A percentile compares a stretch with the other conserved stretches of the same genome.
Evolutionary conservation across 1,140 invertebrate species (phyloP).

Genomic region (Lycorma delicatula): DNA sequence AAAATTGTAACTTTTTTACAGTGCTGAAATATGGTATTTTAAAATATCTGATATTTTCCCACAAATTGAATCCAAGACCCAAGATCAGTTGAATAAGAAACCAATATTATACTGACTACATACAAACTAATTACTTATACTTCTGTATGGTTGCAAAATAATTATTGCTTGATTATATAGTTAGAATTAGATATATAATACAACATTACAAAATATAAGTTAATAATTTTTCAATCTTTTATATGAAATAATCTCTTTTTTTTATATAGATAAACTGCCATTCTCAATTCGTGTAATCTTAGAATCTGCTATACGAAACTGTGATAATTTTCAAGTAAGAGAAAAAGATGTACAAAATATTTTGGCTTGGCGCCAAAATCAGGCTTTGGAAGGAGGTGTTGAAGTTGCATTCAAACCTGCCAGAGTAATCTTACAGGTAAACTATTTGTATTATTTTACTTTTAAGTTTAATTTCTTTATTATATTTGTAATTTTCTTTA

Average conservation of each 20-base stretch:
- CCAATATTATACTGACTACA: no score
- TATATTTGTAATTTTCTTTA: not conserved
- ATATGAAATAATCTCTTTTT: not conserved
- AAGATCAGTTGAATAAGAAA: no score
- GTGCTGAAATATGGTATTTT: no score
- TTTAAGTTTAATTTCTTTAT: no score
- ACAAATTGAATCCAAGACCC: no score
- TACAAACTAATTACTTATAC: no score
- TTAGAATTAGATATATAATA: not conserved
- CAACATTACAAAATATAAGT: not conserved
- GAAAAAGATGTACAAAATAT: constrained; percentile 84
- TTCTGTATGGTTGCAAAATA: not conserved
- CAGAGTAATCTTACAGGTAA: constrained; percentile 87
- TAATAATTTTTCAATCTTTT: not conserved
- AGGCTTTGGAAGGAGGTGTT: constrained; percentile 57
- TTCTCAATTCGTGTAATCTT: constrained; percentile 88
- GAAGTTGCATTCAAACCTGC: constrained; percentile 95
- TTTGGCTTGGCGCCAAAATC: constrained; percentile 79
- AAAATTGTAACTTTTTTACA: no score
- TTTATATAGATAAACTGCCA: constrained; percentile 64
- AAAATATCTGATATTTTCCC: no score
- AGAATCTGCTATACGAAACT: constrained; percentile 92
- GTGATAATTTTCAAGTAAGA: constrained; percentile 87
- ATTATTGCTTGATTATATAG: not conserved
- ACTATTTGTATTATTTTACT: no score